Percentiles rank a stretch among this genome's conserved stretches.
phyloP scores from a whole-genome alignment of 2,888 invertebrate genomes.

The Chirona hameri region DNA sequence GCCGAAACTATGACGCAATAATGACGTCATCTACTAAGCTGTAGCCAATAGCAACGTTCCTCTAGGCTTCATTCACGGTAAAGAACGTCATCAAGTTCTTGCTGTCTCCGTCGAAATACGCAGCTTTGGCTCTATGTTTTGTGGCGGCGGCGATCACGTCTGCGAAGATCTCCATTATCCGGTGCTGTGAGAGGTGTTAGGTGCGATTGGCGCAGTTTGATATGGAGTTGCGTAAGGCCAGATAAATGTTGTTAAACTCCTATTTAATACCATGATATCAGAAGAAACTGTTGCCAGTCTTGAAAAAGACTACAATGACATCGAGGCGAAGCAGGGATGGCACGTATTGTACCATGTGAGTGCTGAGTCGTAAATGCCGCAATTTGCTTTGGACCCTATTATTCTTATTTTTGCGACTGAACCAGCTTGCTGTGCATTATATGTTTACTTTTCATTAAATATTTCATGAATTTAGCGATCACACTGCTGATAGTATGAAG shows the following conservation, averaged over 20 bases:
- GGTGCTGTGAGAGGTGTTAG: not conserved
- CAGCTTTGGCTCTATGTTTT: not conserved
- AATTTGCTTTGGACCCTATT: not conserved
- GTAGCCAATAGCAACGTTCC: not conserved
- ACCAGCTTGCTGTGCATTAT: too few relatives aligned
- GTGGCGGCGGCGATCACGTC: not conserved
- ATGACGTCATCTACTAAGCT: not conserved
- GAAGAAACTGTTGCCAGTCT: not conserved
- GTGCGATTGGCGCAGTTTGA: not conserved
- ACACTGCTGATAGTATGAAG: too few relatives aligned
- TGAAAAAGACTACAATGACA: slow-evolving; percentile 4
- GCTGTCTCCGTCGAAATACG: not conserved
- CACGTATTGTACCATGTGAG: slow-evolving; percentile 7
- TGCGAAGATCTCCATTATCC: not conserved
- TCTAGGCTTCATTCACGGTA: not conserved
- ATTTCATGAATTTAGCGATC: too few relatives aligned
- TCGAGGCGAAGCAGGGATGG: not conserved
- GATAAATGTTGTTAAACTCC: not conserved
- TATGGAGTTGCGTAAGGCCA: not conserved
- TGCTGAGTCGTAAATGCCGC: not conserved
- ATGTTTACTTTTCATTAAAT: too few relatives aligned
- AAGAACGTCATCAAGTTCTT: not conserved
- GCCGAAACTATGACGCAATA: not conserved
- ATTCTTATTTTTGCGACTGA: too few relatives aligned
- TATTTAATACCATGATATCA: not conserved